Evolutionary conservation across 2,888 invertebrate species (phyloP), one percentile per base, ranked within the genome.

Genomic region (Chrysotoxum bicinctum): DNA sequence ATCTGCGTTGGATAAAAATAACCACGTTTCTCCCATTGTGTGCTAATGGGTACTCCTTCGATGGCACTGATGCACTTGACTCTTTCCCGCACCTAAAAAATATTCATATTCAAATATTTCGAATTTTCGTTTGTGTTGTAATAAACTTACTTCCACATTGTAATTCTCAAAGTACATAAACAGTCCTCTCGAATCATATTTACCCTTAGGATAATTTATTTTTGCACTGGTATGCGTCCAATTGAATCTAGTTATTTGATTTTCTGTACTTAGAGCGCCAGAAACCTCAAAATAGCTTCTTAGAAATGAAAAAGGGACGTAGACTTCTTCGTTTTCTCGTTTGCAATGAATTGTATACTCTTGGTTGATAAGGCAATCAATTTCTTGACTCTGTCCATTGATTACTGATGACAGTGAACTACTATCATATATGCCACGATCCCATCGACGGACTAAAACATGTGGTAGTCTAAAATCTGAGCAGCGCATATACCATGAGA

Each of bases 1-100:
- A 99, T 98, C 93, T 99, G 99, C 1, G 98, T 99, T 0, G 99
- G 98, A 92, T 99, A 99, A 92, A 96, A 98, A 92, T 99, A 99
- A 0, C 99, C 99, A 86, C 95, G 95, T 40, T 96, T 96, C 89
- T 98, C 97, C 99, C 99, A 99, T 90, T 98, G 98, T 0, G 96
- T 97, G n/a, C 98, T 98, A 70, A 98, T 95, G 0, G 98, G 98
- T 16, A 98, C 98, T 89, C 98, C 98, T 90, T 98, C 97, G 14
- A 94, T 94, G 0, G 97, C 99, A 92, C 97, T 98, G 88, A 99
- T 96, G 91, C 98, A 99, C 92, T 98, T 98, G 0, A 99, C 99
- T 76, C 99, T 93, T 89, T 98, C 98, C 68, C 99, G 93, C 6
- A 97, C 91, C 90, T 90, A 56, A 10, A 56, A 10, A 74, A 72